Conservation (phyloP, 1,140 invertebrate species). For the Bemisia tabaci region DNA sequence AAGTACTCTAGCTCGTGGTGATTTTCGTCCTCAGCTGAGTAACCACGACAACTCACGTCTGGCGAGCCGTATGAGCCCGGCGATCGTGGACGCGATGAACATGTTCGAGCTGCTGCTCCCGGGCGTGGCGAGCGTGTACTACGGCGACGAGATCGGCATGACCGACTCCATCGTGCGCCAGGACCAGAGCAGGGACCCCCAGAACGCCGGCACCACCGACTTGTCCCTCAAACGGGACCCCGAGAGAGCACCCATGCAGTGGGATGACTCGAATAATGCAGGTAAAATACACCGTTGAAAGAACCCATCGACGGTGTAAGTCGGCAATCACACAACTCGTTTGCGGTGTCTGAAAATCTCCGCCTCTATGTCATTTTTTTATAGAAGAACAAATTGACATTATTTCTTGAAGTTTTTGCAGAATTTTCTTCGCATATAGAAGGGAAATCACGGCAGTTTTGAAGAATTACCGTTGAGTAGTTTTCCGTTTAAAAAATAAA, state of each 20-base stretch:
- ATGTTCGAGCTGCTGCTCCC: conserved; percentile 51
- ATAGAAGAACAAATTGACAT: no score
- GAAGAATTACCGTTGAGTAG: no score
- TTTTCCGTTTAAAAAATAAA: no score
- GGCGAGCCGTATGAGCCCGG: conserved; percentile 38
- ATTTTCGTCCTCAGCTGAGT: conserved; percentile 40
- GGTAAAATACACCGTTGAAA: conserved; percentile 11
- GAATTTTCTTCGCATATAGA: no score
- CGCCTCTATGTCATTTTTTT: no score
- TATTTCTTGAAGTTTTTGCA: no score
- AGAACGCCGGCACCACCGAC: conserved; percentile 21
- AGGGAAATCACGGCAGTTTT: no score
- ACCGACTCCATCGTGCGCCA: conserved; percentile 40
- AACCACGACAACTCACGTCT: conserved; percentile 47
- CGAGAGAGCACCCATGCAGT: conserved; percentile 59
- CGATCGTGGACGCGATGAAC: conserved; percentile 45
- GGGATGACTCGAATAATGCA: conserved; percentile 35
- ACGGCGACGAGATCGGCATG: conserved; percentile 70
- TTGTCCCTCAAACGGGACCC: conserved; percentile 42
- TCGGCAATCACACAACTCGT: no score
- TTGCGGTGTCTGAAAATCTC: no score
- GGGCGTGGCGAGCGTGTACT: conserved; percentile 57
- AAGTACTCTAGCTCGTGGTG: no score
- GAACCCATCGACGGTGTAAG: no score
- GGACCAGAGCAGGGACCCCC: conserved; percentile 36